Percentiles rank a stretch among this genome's conserved stretches.
These are phyloP conservation scores for Cheilosia pagana DNA, from an alignment of 2,888 invertebrate genomes.

Conservation along the genomic window DNA sequence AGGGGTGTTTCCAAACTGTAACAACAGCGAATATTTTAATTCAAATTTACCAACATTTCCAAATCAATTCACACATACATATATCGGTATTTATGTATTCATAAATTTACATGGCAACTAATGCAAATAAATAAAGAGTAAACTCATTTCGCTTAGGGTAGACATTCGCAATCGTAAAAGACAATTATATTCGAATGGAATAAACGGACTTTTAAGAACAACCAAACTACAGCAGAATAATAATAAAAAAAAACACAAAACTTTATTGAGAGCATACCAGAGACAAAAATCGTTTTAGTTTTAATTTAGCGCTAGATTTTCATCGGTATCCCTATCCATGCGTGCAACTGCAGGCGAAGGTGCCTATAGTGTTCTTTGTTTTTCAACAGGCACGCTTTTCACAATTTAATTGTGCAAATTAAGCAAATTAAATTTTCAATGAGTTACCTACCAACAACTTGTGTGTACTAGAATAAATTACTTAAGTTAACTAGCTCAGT, in stretches of 20 bases:
- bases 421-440: conserved; percentile 42
- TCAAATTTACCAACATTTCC: conserved; percentile 41
- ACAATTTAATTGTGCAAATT: conserved; percentile 71
- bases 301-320: conserved; percentile 17
- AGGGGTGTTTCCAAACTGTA: conserved; percentile 11
- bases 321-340: not conserved
- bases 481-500: conserved; percentile 55
- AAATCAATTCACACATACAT: conserved; percentile 1
- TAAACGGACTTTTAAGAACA: conserved; percentile 32
- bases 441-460: conserved; percentile 25
- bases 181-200: conserved; percentile 42
- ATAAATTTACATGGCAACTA: conserved; percentile 20
- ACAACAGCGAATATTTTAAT: conserved; percentile 1
- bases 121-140: conserved; percentile 3
- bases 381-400: conserved; percentile 50
- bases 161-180: conserved; percentile 43
- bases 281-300: conserved; percentile 58
- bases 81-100: conserved; percentile 4
- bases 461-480: conserved; percentile 46
- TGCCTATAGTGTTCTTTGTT: not conserved
- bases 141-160: not conserved
- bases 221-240: conserved; percentile 32
- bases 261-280: conserved; percentile 61
- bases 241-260: conserved; percentile 31
- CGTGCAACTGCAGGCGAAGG: conserved; percentile 7